phyloP scores from a whole-genome alignment of 2,888 invertebrate species.

The Camponotus fellah region DNA sequence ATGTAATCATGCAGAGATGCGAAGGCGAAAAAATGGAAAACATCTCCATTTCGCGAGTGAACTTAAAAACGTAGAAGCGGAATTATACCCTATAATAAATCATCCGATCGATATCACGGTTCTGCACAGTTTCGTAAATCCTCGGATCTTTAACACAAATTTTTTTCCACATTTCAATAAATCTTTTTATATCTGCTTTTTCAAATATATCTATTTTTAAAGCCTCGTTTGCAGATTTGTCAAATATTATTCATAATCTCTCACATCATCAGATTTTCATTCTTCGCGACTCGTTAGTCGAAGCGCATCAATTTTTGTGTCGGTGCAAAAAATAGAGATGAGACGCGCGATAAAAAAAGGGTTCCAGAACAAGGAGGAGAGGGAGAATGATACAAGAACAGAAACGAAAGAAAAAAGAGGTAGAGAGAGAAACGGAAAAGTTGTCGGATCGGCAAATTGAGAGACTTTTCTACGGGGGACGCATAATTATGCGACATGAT shows the following conservation, averaged over 20 bases:
- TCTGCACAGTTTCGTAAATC: neutral
- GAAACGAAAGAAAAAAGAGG: neutral
- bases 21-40: neutral
- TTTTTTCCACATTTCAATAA: neutral
- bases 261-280: neutral
- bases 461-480: conserved; percentile 38
- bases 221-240: neutral
- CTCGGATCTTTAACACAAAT: neutral
- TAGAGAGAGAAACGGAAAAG: neutral
- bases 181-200: neutral
- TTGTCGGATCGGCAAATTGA: neutral
- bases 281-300: conserved; percentile 5
- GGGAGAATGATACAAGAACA: neutral
- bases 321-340: neutral
- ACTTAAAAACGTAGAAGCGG: neutral
- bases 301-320: neutral
- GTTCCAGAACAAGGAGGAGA: neutral
- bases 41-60: conserved; percentile 19
- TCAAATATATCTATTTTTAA: neutral
- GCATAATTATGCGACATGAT: conserved; percentile 79
- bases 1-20: neutral
- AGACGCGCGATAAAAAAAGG: conserved; percentile 24
- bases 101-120: neutral
- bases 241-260: neutral
- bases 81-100: neutral